Percentiles rank a stretch among this genome's conserved stretches.
These are phyloP conservation scores for Crotalus viridis DNA, from an alignment of 2,113 vertebrate species.

Conservation along the genomic window DNA sequence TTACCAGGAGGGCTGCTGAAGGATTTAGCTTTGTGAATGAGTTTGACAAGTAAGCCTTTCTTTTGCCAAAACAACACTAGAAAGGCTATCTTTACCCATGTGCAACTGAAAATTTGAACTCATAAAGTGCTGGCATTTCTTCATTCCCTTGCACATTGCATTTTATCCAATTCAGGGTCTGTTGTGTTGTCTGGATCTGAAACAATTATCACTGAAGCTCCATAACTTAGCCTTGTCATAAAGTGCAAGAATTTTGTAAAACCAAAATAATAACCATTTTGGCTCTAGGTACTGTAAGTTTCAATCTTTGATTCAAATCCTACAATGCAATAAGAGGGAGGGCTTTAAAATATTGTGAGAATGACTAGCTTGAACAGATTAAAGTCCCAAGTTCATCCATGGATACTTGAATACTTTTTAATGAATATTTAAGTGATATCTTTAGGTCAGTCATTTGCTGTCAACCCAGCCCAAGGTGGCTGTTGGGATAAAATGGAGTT, in stretches of 20 bases:
- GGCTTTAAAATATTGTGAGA: not conserved
- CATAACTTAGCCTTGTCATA: not conserved
- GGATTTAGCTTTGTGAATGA: not conserved
- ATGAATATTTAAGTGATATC: not conserved
- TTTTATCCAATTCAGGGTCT: not conserved
- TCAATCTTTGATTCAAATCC: not conserved
- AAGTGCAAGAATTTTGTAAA: not conserved
- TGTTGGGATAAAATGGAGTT: not conserved
- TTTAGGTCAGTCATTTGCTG: not conserved
- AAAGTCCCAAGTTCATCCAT: not conserved
- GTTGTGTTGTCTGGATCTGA: not conserved
- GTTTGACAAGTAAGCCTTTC: not conserved
- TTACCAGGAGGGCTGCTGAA: not conserved
- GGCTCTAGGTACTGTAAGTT: not conserved
- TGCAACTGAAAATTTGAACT: not conserved
- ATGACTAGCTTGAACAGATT: not conserved
- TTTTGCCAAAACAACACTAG: not conserved
- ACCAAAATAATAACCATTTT: not conserved
- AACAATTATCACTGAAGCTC: not conserved
- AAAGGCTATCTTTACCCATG: not conserved
- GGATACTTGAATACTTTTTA: not conserved
- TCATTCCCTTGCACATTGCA: not conserved
- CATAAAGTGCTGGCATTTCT: not conserved
- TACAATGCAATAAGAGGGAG: not conserved
- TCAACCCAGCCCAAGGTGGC: not conserved